Evolutionary conservation across 2,888 invertebrate species (phyloP), one percentile per base, ranked within the genome.

Genomic region (Hirudinaria manillensis): DNA sequence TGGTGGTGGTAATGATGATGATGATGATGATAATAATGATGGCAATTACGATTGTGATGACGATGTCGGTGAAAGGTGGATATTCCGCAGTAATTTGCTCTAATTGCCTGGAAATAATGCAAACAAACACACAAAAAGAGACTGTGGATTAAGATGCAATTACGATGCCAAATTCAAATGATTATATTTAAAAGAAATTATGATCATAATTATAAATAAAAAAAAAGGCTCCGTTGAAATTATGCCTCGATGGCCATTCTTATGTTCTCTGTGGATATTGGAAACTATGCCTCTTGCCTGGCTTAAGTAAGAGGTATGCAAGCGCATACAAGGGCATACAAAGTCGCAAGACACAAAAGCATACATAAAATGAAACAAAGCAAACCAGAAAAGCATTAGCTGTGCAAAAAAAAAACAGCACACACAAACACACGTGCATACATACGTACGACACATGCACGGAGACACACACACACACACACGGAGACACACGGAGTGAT

Each of bases 1-100:
- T 19, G 10, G 29, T 61, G 19, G n/a, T 61, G 24, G n/a, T 16
- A n/a, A 19, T 16, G 56, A 2, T 79, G 80, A 1, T 73, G 73
- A 56, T 73, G 65, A 6, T 65, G 73, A 3, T 65, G 73, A 65
- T 73, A 65, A 65, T 65, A 38, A 73, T 65, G 65, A 73, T 45
- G 73, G 29, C 24, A 61, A 56, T 45, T 56, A 56, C 29, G 65
- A 65, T 73, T 56, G 65, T 66, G 73, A 73, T 73, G 74, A 68
- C 66, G 74, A 68, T 74, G 74, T 21, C 56, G 10, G 32, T 53
- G 6, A 45, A 45, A 45, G 13, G 13, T 45, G 45, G 13, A 45
- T 45, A 45, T 45, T 45, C 45, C 45, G 13, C 45, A 1, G 45
- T 45, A 45, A 6, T 45, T 36, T 36, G 3, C 4, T 3, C 36